Evolutionary conservation across 2,113 vertebrate species (phyloP), one percentile per base, ranked within the genome.

Genomic region (Pavo muticus): DNA sequence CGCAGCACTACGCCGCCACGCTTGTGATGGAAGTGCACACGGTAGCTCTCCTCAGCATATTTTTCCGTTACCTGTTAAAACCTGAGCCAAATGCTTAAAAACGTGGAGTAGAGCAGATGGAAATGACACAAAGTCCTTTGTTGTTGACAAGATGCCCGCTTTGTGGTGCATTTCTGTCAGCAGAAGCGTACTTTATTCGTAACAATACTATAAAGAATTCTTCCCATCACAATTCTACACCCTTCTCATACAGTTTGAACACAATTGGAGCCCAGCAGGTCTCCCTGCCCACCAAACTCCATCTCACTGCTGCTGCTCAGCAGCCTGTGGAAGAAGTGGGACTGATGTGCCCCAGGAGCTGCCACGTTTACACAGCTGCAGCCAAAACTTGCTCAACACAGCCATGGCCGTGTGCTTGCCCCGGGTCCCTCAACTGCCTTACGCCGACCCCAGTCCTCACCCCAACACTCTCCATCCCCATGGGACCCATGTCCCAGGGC

Each of bases 401-500:
- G 0, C 67, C 16, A 8, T 11, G 32, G 15, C 4, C 30, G 18
- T 15, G 10, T 10, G 10, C 19, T 9, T 30, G 37, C 11, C 57
- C 37, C 1, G 1, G 20, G 21, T 14, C 40, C 60, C 67, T 64
- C 6, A 4, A 4, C 60, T 25, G 17, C 15, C 4, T 30, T 6
- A 0, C 16, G 2, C 6, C 7, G 48, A 25, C 52, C 52, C 45
- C 13, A 29, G 20, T 40, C 64, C 40, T 52, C 18, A n/a, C 10
- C 37, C 73, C 45, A 50, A 17, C 52, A 59, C 0, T 0, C 17
- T 45, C 52, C 17, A 1, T 4, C 39, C 57, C 67, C 59, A 27
- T 0, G 0, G 40, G n/a, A 45, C 27, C 57, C 48, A 14, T 35
- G 32, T 23, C 61, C 1, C 0, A 19, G 11, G 69, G 68, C 35